Base-by-base conservation (phyloP, 2,797 vertebrate genomes). In the Vultur gryphus region DNA sequence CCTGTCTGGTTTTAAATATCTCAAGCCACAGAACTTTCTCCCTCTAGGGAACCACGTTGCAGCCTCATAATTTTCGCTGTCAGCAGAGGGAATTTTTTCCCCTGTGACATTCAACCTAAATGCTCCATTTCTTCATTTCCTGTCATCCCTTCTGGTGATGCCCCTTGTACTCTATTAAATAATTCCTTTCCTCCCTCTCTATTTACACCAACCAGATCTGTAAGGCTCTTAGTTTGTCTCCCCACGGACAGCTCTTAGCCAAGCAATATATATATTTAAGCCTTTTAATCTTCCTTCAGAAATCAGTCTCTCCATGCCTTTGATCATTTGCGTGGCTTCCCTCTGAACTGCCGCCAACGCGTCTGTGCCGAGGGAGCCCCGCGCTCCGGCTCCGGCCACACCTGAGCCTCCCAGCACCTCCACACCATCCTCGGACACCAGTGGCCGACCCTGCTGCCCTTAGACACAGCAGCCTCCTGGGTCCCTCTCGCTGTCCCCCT, bases 211-310 rank as follows among this genome's bases (percentile, higher is more conserved):
- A 49, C 66, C 86, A 85, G 84, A 69, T 90, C 93, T 84, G 77
- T 93, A 95, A 93, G 84, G 94, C 88, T 96, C 90, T 96, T 95
- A 94, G 89, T 97, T 95, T 95, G 84, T 96, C 94, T 95, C 91
- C 93, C 92, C 52, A 57, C 1, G 84, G 93, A 94, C 92, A 93
- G 92, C 94, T 96, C 93, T 96, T 94, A 96, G 88, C 88, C 81
- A 84, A 94, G 94, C 81, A 80, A 93, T 90, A 95, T 93, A 95
- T 97, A 89, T 95, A 94, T 95, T 96, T 95, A 95, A 97, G 88
- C 96, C 92, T 96, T 95, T 96, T 92, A 97, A 95, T 97, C 95
- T 95, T 90, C 87, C 90, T 95, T 94, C 92, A 70, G 86, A 89
- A 90, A 90, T 94, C 94, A 94, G 81, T 93, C 88, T 90, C 86